Percentiles rank a stretch among this genome's conserved stretches.
phyloP scores from a whole-genome alignment of 1,140 invertebrate genomes.

The Helicoverpa armigera region DNA sequence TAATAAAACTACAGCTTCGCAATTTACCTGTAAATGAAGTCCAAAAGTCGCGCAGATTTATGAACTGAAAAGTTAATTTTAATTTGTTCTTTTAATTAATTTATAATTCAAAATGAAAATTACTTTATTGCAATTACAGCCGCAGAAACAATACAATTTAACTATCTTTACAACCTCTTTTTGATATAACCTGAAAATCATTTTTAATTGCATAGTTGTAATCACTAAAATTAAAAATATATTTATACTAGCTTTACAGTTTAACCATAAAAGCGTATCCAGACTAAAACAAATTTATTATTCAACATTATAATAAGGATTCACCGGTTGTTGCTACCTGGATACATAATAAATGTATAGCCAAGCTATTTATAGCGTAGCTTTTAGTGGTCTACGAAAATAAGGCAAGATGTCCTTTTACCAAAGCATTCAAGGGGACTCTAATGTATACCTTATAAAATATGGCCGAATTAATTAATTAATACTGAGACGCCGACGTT shows the following conservation, averaged over 20 bases:
- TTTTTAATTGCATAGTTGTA: too few relatives aligned
- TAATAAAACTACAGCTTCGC: slow-evolving; percentile 5
- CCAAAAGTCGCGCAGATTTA: slow-evolving; percentile 20
- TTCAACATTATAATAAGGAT: too few relatives aligned
- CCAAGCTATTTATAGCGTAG: slow-evolving; percentile 35
- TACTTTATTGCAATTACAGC: not conserved
- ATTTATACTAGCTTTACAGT: too few relatives aligned
- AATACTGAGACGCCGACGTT: slow-evolving; percentile 46
- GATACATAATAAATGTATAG: not conserved
- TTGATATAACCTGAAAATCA: too few relatives aligned
- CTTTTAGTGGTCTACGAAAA: slow-evolving; percentile 23
- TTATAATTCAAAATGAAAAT: slow-evolving; percentile 6
- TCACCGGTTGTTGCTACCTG: not conserved
- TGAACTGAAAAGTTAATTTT: slow-evolving; percentile 7
- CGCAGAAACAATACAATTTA: not conserved
- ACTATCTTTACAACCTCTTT: too few relatives aligned
- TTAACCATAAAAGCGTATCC: too few relatives aligned
- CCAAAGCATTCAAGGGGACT: slow-evolving; percentile 33
- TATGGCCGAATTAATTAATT: slow-evolving; percentile 58
- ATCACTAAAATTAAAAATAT: too few relatives aligned
- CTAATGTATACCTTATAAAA: slow-evolving; percentile 55
- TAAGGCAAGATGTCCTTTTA: slow-evolving; percentile 31
- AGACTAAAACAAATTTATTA: too few relatives aligned
- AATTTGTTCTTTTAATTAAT: slow-evolving; percentile 10
- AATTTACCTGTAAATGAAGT: not conserved